Conservation (phyloP, 2,797 vertebrate species). For the Liasis olivaceus region DNA sequence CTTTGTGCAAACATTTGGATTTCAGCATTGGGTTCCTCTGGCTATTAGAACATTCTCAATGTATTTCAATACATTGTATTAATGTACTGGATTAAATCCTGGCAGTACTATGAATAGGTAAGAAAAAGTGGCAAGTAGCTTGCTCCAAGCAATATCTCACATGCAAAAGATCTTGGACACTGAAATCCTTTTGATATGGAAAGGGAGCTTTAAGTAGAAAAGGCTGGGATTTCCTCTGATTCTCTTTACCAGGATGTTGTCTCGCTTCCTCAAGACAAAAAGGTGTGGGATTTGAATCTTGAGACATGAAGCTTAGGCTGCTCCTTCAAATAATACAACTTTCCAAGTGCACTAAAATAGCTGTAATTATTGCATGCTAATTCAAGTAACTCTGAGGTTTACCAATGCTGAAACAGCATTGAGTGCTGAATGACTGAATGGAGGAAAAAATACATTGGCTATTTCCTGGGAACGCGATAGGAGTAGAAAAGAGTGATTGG, state of each 20-base stretch:
- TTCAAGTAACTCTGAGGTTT: background rate
- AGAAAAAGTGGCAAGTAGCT: background rate
- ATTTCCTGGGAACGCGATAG: background rate
- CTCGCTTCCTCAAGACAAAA: slow-evolving; percentile 9
- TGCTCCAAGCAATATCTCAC: slow-evolving; percentile 19
- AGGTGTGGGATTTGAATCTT: background rate
- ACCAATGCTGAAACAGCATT: background rate
- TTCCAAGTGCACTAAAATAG: background rate
- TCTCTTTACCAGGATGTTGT: background rate
- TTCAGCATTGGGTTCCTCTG: background rate
- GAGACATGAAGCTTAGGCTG: slow-evolving; percentile 8
- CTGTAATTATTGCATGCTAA: background rate
- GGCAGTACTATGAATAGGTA: slow-evolving; percentile 6
- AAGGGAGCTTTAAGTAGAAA: slow-evolving; percentile 24
- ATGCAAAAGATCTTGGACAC: slow-evolving; percentile 1
- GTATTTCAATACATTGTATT: slow-evolving; percentile 21
- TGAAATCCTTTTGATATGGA: slow-evolving; percentile 18
- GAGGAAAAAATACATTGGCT: background rate
- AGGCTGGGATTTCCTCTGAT: background rate
- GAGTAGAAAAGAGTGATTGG: background rate
- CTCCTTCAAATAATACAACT: background rate
- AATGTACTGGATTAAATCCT: slow-evolving; percentile 31
- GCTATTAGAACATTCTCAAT: slow-evolving; percentile 5
- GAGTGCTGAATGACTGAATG: background rate
- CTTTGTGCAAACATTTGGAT: background rate